Conservation (phyloP, 2,888 invertebrate genomes). For the Perdita meconis region DNA sequence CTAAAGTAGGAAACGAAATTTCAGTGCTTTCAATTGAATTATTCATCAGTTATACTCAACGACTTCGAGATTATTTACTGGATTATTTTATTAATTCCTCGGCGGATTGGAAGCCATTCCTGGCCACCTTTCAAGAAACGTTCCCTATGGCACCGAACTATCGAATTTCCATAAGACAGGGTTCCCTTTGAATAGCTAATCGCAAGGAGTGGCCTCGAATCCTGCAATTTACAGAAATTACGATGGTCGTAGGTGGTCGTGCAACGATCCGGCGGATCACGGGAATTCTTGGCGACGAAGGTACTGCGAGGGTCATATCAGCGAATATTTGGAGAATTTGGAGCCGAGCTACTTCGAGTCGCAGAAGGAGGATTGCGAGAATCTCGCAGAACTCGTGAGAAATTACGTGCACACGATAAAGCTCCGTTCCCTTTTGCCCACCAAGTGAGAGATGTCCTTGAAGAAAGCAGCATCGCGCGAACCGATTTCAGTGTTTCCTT, state of each 20-base stretch:
- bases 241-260: constrained; percentile 72
- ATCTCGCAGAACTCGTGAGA: constrained; percentile 68
- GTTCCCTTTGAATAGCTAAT: neutral
- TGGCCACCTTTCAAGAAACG: constrained; percentile 18
- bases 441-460: constrained; percentile 67
- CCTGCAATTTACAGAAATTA: neutral
- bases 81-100: constrained; percentile 16
- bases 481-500: neutral
- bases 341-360: constrained; percentile 72
- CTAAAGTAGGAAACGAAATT: neutral
- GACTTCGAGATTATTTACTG: neutral
- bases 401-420: constrained; percentile 70
- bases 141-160: neutral
- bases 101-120: neutral
- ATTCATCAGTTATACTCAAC: neutral
- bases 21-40: neutral
- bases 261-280: constrained; percentile 73
- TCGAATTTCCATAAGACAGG: constrained; percentile 14
- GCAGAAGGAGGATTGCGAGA: constrained; percentile 69
- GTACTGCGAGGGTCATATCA: constrained; percentile 81
- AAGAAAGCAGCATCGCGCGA: neutral
- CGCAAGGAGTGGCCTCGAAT: neutral
- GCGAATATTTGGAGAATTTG: constrained; percentile 79
- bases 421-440: constrained; percentile 74
- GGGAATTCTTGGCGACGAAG: constrained; percentile 80